phyloP scores from a whole-genome alignment of 2,888 invertebrate species.

The Celastrina argiolus region DNA sequence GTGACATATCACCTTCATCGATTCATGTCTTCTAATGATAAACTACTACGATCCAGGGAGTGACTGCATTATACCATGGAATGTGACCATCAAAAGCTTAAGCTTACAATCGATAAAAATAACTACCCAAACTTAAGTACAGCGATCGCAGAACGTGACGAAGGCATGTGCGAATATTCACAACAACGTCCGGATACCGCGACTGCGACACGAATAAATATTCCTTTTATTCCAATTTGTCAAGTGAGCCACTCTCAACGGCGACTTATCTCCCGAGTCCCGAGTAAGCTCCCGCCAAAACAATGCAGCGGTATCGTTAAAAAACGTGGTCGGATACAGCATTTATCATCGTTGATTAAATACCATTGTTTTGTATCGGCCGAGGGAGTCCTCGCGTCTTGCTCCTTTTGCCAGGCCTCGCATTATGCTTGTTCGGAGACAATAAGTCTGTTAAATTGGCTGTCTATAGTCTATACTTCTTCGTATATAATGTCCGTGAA shows the following conservation, averaged over 20 bases:
- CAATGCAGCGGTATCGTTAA: slow-evolving; percentile 76
- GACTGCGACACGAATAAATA: slow-evolving; percentile 71
- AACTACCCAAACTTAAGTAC: not conserved
- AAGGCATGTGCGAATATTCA: slow-evolving; percentile 47
- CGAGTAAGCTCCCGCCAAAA: slow-evolving; percentile 76
- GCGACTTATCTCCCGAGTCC: slow-evolving; percentile 75
- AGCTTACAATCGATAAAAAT: too few relatives aligned
- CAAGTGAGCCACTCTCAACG: slow-evolving; percentile 75
- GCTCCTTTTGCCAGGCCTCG: slow-evolving; percentile 70
- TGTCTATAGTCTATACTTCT: slow-evolving; percentile 46
- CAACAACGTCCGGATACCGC: slow-evolving; percentile 39
- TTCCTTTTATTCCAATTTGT: slow-evolving; percentile 78
- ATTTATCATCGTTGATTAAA: slow-evolving; percentile 79
- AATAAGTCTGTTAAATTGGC: slow-evolving; percentile 78
- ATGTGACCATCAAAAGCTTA: too few relatives aligned
- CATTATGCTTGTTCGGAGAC: slow-evolving; percentile 72
- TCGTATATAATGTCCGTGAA: slow-evolving; percentile 50
- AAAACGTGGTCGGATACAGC: slow-evolving; percentile 76
- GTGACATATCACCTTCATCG: too few relatives aligned
- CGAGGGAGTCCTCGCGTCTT: slow-evolving; percentile 59
- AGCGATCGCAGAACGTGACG: not conserved
- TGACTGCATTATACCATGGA: too few relatives aligned
- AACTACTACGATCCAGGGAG: too few relatives aligned
- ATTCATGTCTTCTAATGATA: too few relatives aligned
- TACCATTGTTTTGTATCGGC: slow-evolving; percentile 77